Evolutionary conservation across 2,888 invertebrate species (phyloP).

Genomic region (Cartodere bifasciata): DNA sequence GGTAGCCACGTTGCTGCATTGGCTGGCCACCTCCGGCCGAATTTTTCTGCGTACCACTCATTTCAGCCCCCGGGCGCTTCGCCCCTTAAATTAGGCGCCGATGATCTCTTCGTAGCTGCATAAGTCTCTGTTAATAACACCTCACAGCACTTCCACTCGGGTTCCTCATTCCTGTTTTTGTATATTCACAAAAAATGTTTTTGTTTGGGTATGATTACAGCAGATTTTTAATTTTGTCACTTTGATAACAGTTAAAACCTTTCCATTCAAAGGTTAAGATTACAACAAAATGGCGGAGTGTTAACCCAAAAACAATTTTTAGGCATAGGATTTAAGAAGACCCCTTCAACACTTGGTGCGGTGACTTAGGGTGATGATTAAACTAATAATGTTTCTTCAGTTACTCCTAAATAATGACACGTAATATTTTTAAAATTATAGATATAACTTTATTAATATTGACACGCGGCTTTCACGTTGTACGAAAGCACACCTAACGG

Average conservation of each 20-base stretch:
- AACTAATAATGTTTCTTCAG: slow-evolving; percentile 18
- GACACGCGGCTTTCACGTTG: slow-evolving; percentile 40
- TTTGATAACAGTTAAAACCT: slow-evolving; percentile 26
- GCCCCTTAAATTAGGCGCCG: slow-evolving; percentile 49
- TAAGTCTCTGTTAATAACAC: slow-evolving; percentile 29
- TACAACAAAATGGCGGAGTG: slow-evolving; percentile 36
- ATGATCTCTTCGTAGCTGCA: slow-evolving; percentile 31
- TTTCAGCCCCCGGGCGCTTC: slow-evolving; percentile 48
- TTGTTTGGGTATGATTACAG: slow-evolving; percentile 20
- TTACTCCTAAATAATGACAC: slow-evolving; percentile 30
- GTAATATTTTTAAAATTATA: slow-evolving; percentile 30
- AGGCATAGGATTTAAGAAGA: slow-evolving; percentile 6
- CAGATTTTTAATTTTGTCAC: slow-evolving; percentile 23
- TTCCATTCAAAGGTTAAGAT: slow-evolving; percentile 36
- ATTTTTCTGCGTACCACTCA: slow-evolving; percentile 55
- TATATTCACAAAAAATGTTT: slow-evolving; percentile 17
- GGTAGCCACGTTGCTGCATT: slow-evolving; percentile 42
- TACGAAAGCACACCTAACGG: slow-evolving; percentile 31
- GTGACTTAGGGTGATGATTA: slow-evolving; percentile 16
- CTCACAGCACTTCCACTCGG: slow-evolving; percentile 27
- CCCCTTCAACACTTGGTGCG: slow-evolving; percentile 3
- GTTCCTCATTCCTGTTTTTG: slow-evolving; percentile 22
- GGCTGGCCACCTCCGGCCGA: slow-evolving; percentile 46
- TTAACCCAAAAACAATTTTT: slow-evolving; percentile 36
- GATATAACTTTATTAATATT: slow-evolving; percentile 33